A percentile compares a stretch with the other conserved stretches of the same genome.
These are phyloP conservation scores for Galagoides demidoff DNA, from an alignment of 2,797 vertebrate genomes.

Conservation along the genomic window DNA sequence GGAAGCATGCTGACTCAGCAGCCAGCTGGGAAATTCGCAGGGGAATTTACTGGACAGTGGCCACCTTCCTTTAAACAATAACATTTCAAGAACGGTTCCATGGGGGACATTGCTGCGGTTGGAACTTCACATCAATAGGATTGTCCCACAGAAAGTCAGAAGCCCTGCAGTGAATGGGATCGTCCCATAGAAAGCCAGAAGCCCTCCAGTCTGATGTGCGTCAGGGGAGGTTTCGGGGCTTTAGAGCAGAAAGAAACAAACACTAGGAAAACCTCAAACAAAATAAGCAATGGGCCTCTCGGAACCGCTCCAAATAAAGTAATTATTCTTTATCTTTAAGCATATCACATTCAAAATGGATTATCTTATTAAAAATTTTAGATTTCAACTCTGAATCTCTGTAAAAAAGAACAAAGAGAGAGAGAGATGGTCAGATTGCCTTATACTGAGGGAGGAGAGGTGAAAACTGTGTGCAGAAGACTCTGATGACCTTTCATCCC, in stretches of 20 bases:
- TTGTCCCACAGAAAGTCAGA: neutral
- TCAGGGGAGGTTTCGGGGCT: neutral
- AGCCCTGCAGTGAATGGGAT: neutral
- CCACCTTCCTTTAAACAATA: neutral
- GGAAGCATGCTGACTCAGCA: neutral
- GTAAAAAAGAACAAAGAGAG: neutral
- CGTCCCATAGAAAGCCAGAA: neutral
- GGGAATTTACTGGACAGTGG: neutral
- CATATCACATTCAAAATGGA: neutral
- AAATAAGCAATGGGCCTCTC: neutral
- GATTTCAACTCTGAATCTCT: neutral
- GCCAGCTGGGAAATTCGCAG: neutral
- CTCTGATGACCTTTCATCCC: accelerated
- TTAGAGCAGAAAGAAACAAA: neutral
- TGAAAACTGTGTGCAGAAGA: neutral
- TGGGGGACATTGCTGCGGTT: accelerated
- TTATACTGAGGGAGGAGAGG: neutral
- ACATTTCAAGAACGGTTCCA: neutral
- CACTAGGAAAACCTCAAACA: neutral
- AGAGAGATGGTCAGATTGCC: neutral
- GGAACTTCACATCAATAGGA: neutral
- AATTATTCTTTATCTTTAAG: neutral
- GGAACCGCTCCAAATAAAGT: neutral
- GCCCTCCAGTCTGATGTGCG: neutral
- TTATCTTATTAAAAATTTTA: neutral